Evolutionary conservation across 2,113 vertebrate genomes (phyloP).

Genomic region (Hassar affinis): DNA sequence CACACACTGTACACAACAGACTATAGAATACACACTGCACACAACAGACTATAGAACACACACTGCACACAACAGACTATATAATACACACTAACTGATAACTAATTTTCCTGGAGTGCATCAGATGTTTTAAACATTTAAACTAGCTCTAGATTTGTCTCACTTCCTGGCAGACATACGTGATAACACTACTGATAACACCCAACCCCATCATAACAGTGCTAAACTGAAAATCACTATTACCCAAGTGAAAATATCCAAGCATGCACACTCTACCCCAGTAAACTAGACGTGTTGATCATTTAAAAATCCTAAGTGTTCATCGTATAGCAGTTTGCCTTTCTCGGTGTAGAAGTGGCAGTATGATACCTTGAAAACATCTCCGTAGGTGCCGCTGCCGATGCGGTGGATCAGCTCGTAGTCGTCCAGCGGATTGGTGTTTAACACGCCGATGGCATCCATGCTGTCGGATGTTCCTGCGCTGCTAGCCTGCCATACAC

Average conservation of each 20-base stretch:
- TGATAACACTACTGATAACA: background rate
- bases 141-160: background rate
- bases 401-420: slow-evolving; percentile 75
- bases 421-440: slow-evolving; percentile 72
- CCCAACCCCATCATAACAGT: background rate
- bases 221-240: background rate
- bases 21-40: background rate
- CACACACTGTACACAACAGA: too few relatives aligned
- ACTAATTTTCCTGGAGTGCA: background rate
- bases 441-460: slow-evolving; percentile 67
- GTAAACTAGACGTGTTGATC: background rate
- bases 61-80: too few relatives aligned
- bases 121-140: background rate
- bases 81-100: background rate
- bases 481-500: background rate
- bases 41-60: too few relatives aligned
- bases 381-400: slow-evolving; percentile 77
- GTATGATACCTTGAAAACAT: slow-evolving; percentile 73
- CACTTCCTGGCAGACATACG: background rate
- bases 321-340: background rate
- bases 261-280: background rate
- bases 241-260: background rate
- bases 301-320: background rate
- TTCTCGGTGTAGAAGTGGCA: background rate
- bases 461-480: slow-evolving; percentile 26